Conservation (phyloP, 1,140 invertebrate genomes). For the Chelonus insularis region DNA sequence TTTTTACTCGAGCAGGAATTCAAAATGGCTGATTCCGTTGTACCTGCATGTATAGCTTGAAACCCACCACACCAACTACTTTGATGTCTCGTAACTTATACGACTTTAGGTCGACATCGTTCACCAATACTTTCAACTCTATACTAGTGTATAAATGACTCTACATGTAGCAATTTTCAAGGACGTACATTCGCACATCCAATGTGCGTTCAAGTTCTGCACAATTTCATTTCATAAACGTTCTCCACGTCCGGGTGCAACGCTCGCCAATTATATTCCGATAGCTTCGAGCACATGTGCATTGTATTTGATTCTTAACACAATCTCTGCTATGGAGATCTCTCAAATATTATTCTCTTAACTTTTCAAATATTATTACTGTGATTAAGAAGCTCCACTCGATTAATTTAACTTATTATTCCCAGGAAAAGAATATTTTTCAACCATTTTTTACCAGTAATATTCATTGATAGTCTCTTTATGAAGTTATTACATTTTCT, state of each 20-base stretch:
- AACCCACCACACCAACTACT: not conserved
- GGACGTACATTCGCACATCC: slow-evolving; percentile 1
- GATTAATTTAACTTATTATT: too few relatives aligned
- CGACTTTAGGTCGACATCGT: slow-evolving; percentile 20
- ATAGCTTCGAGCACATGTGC: too few relatives aligned
- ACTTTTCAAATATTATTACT: too few relatives aligned
- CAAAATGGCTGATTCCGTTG: slow-evolving; percentile 55
- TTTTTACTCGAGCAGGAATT: slow-evolving; percentile 51
- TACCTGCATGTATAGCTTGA: slow-evolving; percentile 31
- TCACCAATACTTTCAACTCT: not conserved
- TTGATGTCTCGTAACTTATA: slow-evolving; percentile 26
- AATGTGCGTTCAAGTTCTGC: not conserved
- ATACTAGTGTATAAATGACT: not conserved
- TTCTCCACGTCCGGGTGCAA: slow-evolving; percentile 12
- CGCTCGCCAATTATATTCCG: not conserved
- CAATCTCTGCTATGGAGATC: too few relatives aligned
- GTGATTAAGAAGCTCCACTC: too few relatives aligned
- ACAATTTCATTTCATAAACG: not conserved
- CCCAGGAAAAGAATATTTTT: too few relatives aligned
- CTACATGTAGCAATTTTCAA: not conserved
- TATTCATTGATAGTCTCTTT: too few relatives aligned
- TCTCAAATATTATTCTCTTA: too few relatives aligned
- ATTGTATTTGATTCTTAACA: too few relatives aligned
- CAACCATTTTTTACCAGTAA: too few relatives aligned
- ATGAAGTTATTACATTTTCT: too few relatives aligned